Evolutionary conservation across 2,888 invertebrate species (phyloP), one percentile per base, ranked within the genome.

Genomic region (Rotaria macrura): DNA sequence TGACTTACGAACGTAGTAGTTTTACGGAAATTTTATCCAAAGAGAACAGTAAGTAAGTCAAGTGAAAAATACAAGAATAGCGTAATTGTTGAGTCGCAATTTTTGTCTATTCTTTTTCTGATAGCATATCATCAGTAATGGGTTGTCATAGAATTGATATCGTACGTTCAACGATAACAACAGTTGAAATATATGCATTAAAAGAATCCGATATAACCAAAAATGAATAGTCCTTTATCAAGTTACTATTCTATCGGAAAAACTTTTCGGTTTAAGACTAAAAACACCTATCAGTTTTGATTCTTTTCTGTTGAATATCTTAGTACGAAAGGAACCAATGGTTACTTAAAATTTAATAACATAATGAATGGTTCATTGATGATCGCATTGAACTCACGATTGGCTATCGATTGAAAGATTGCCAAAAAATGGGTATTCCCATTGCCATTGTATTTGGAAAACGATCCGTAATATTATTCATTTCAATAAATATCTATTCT

Each of bases 141-240:
- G 85, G 85, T 40, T 86, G 86, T 74, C 85, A 85, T 84, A 85
- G 86, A 29, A 86, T 86, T n/a, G 86, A 85, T 38, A 40, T 86
- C n/a, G 84, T 85, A 29, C 55, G 86, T 85, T 57, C 85, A 47
- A 84, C 84, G 43, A 74, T 74, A 85, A 79, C 86, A 23, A 54
- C 74, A 43, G 86, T 86, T 57, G 86, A 86, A 84, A 74, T 74
- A 57, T 38, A 72, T 40, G 65, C 84, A 65, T 23, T 74, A 40
- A 65, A 84, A 10, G 57, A 57, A 12, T 79, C 79, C 1, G 12
- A 43, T 57, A 65, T 20, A 84, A 84, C 84, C 86, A 84, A 57
- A 14, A 43, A 38, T 74, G 74, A 47, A 85, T 86, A 25, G 72
- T 72, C 5, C 86, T 84, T 14, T 86, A 72, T 83, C 47, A 55